Conservation (phyloP, 2,797 vertebrate genomes). For the Scyliorhinus canicula region DNA sequence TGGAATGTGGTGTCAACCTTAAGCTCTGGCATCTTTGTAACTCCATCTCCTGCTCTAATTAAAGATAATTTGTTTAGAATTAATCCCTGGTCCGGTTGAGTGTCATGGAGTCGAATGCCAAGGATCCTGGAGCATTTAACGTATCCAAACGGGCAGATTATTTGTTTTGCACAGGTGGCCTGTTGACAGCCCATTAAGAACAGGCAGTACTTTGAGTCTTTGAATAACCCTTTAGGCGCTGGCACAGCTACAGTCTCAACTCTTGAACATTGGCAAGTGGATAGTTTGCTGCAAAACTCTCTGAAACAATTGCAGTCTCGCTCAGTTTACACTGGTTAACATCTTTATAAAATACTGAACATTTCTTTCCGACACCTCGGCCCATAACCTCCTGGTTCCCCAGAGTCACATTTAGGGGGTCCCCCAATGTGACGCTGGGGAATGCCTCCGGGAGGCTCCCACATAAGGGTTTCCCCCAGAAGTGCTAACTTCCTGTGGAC, state of each 20-base stretch:
- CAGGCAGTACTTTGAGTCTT: not conserved
- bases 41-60: slow-evolving; percentile 20
- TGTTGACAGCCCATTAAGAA: slow-evolving; percentile 11
- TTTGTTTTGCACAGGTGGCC: not conserved
- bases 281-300: not conserved
- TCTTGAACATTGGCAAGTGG: not conserved
- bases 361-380: not conserved
- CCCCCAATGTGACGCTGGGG: too few species aligned
- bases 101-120: not conserved
- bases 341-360: not conserved
- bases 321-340: not conserved
- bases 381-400: too few species aligned
- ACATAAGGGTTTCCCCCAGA: too few species aligned
- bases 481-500: too few species aligned
- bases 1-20: not conserved
- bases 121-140: not conserved
- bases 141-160: not conserved
- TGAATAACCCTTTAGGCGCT: not conserved
- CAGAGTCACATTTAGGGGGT: too few species aligned
- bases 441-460: too few species aligned
- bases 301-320: not conserved
- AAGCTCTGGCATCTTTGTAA: slow-evolving; percentile 5
- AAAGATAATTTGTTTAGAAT: slow-evolving; percentile 29
- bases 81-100: slow-evolving; percentile 1
- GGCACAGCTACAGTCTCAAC: not conserved